Base-by-base conservation (phyloP, 1,140 invertebrate genomes). In the Drosophila saltans region DNA sequence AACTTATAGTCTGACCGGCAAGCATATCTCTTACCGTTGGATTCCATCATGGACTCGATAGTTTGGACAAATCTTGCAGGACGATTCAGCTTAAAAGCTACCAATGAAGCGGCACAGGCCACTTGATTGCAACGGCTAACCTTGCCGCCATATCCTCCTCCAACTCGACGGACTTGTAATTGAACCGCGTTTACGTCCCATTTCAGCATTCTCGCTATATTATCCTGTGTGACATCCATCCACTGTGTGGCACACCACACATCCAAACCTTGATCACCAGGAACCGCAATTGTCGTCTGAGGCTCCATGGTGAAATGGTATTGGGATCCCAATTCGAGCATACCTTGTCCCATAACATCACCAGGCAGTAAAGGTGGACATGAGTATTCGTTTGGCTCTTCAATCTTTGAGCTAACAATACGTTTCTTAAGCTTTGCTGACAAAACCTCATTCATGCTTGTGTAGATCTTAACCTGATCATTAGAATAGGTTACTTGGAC, bases 101-200 rank as follows among this genome's bases (percentile, higher is more conserved):
- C 95, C 1, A 96, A 72, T 0, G 95, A 95, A 60, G 94, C 94
- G 0, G 94, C 94, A 39, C 94, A 94, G 0, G 95, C 93, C 3
- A 94, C 90, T 28, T 93, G 92, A 1, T 92, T 91, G 5, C 93
- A 81, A 11, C 95, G 93, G 1, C 94, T 94, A 21, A 95, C 94
- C 92, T 97, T 96, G 11, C 93, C 93, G 1, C 96, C 96, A 73
- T 96, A 97, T 1, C 91, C 95, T 26, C 96, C 96, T 0, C 96
- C 96, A 0, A 97, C 52, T 30, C 96, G 93, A 56, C 94, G 93
- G 0, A 96, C 94, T 72, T 93, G 92, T 0, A 96, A 78, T 41
- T 95, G 93, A 11, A 96, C 93, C 21, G 94, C 95, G 88, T 92
- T 94, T 56, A 92, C 91, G 7, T 81, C 85, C 4, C 94, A 80